Evolutionary conservation across 2,113 vertebrate species (phyloP), one percentile per base, ranked within the genome.

Genomic region (Phaetusa simplex): DNA sequence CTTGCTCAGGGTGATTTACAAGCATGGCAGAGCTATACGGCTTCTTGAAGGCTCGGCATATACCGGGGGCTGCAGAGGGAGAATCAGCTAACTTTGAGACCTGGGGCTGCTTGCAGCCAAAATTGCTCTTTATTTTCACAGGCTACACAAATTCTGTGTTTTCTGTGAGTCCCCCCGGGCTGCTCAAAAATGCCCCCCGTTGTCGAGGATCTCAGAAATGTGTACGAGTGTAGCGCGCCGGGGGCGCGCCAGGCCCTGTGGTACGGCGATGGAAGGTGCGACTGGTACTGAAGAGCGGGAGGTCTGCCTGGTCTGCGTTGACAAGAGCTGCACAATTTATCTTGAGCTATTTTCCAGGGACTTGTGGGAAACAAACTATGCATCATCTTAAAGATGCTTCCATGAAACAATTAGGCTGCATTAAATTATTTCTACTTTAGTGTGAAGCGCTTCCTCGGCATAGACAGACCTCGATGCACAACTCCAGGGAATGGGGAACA

Each of bases 141-240:
- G 21, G 14, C 55, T 38, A 0, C 12, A 22, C 30, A 47, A 55
- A 15, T 40, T 36, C 14, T 61, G 5, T 72, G 11, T 49, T 56
- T 81, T 38, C 16, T 58, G 6, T 26, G 27, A 27, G 40, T 52
- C 2, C 24, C n/a, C 20, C 12, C 29, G 19, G 62, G 74, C 4
- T 1, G 32, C n/a, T n/a, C 8, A 7, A 14, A 61, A 30, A 34
- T 24, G 45, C 5, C 11, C 20, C 12, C 32, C 0, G 0, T 24
- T 24, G 50, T 17, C 0, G 0, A 17, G 69, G 52, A 29, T 22
- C 42, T n/a, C 6, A 17, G n/a, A 14, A 13, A 5, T 5, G 23
- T 8, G 3, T 3, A 1, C 0, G 1, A 18, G n/a, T 0, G 2
- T 19, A 20, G 40, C 0, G 0, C 4, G 1, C 32, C 0, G 0